These are phyloP conservation scores for Danionella dracula DNA, from an alignment of 2,797 vertebrate genomes.

Conservation along the genomic window DNA sequence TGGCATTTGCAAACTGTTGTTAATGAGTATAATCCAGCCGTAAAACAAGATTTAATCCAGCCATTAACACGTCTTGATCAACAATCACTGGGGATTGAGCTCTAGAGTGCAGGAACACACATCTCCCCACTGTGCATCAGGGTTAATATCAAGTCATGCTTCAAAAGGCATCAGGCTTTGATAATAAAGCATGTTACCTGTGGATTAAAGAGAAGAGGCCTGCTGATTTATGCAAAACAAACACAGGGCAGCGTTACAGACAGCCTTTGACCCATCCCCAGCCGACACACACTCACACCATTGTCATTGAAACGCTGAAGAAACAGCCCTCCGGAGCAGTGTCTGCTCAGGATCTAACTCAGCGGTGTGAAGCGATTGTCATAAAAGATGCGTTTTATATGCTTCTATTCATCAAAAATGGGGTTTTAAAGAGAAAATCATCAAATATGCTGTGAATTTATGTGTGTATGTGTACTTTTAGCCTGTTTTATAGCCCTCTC, in stretches of 20 bases:
- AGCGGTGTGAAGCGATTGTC: background rate
- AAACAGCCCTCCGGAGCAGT: background rate
- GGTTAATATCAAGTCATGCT: background rate
- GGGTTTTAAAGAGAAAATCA: too few relatives aligned
- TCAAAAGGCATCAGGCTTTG: background rate
- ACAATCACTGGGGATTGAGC: conserved; percentile 18
- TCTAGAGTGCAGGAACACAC: background rate
- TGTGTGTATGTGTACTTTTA: background rate
- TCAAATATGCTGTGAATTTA: background rate
- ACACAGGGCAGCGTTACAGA: background rate
- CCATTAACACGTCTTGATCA: conserved; percentile 49
- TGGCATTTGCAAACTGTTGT: conserved; percentile 49
- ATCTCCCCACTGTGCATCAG: background rate
- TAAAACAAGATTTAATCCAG: conserved; percentile 50
- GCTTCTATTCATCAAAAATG: background rate
- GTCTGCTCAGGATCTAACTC: conserved; percentile 12
- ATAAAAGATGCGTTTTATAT: background rate
- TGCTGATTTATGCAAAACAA: background rate
- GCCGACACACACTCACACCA: background rate
- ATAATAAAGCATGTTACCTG: background rate
- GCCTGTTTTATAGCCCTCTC: background rate
- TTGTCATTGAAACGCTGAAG: conserved; percentile 9
- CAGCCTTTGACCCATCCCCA: background rate
- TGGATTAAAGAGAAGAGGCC: background rate
- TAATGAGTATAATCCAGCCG: conserved; percentile 53